Evolutionary conservation across 2,113 vertebrate species (phyloP).

Genomic region (Zingel zingel): DNA sequence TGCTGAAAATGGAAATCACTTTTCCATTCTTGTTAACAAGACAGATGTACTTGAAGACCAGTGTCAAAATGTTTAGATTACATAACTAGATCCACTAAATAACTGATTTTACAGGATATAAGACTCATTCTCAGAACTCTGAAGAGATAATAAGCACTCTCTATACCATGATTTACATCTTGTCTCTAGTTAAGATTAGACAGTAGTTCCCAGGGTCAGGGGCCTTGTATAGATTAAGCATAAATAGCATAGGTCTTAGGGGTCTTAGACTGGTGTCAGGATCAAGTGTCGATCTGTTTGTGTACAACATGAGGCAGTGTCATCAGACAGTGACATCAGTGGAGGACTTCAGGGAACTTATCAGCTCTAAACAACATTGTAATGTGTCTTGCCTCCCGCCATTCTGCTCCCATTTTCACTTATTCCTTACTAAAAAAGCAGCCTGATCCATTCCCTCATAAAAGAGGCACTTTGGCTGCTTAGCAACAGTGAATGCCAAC

Average conservation of each 20-base stretch:
- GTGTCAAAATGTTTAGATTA: not conserved
- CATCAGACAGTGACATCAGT: conserved; percentile 32
- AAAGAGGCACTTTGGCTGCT: conserved; percentile 79
- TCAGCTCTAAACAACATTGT: not conserved
- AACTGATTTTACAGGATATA: not conserved
- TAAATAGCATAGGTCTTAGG: conserved; percentile 72
- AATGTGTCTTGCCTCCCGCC: not conserved
- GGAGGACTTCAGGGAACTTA: conserved; percentile 1
- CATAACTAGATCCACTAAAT: not conserved
- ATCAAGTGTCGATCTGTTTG: conserved; percentile 56
- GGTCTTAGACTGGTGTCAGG: conserved; percentile 65
- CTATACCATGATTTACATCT: conserved; percentile 44
- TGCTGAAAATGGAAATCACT: not conserved
- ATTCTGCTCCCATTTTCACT: conserved; percentile 46
- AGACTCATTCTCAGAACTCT: not conserved
- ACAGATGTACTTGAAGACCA: not conserved
- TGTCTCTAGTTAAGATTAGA: conserved; percentile 53
- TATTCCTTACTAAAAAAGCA: conserved; percentile 50
- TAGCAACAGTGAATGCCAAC: conserved; percentile 80
- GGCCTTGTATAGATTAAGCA: conserved; percentile 74
- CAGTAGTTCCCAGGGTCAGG: conserved; percentile 39
- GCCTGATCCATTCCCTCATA: conserved; percentile 69
- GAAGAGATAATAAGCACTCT: not conserved
- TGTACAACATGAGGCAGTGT: conserved; percentile 35
- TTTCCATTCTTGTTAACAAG: not conserved